These are phyloP conservation scores for Ormyrus labotus DNA, from an alignment of 2,888 invertebrate genomes.

Conservation along the genomic window DNA sequence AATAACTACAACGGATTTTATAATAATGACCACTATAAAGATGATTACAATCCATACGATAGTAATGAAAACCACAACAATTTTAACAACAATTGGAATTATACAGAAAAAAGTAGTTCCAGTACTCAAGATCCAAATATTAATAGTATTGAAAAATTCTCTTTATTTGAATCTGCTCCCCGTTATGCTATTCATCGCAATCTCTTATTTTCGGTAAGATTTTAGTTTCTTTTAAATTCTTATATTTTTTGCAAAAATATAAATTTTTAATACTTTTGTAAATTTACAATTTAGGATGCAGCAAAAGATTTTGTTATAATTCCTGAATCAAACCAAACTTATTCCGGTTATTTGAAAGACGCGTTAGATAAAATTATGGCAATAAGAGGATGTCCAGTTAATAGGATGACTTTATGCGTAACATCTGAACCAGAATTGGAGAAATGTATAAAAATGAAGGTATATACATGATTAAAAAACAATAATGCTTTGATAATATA, in stretches of 20 bases:
- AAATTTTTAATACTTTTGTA: too few species aligned
- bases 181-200: constrained; percentile 84
- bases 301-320: constrained; percentile 82
- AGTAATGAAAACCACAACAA: constrained; percentile 60
- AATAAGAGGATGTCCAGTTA: constrained; percentile 89
- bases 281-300: constrained; percentile 80
- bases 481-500: constrained; percentile 10
- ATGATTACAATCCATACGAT: constrained; percentile 59
- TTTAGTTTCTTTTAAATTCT: too few species aligned
- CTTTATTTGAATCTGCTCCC: constrained; percentile 85
- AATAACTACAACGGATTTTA: constrained; percentile 54
- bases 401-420: constrained; percentile 91
- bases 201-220: constrained; percentile 85
- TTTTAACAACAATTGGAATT: constrained; percentile 58
- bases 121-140: constrained; percentile 65
- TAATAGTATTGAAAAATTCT: constrained; percentile 81
- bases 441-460: constrained; percentile 95
- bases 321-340: constrained; percentile 86
- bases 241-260: too few species aligned
- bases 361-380: constrained; percentile 84
- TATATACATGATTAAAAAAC: constrained; percentile 69
- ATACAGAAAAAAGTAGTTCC: constrained; percentile 46
- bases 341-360: constrained; percentile 84
- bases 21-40: constrained; percentile 60
- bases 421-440: constrained; percentile 93